phyloP scores from a whole-genome alignment of 2,888 invertebrate species.

The Rotaria magnacalcarata region DNA sequence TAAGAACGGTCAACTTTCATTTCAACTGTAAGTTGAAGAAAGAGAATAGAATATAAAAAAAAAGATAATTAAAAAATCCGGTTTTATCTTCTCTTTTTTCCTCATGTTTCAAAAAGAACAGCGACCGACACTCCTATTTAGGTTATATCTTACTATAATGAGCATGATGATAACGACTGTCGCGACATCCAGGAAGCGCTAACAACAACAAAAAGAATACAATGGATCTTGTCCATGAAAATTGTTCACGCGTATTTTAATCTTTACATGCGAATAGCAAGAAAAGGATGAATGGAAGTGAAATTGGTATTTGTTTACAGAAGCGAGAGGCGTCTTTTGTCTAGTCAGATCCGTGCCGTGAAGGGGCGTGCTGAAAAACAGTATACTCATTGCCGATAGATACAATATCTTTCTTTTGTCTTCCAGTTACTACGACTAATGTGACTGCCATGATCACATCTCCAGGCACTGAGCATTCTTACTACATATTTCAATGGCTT shows the following conservation, averaged over 20 bases:
- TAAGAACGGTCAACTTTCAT: slow-evolving; percentile 9
- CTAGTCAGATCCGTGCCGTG: neutral
- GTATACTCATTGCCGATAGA: neutral
- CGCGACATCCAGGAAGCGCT: neutral
- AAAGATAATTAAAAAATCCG: neutral
- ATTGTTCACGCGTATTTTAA: neutral
- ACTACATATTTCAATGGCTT: neutral
- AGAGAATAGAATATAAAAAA: neutral
- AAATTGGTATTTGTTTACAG: neutral
- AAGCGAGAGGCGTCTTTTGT: neutral
- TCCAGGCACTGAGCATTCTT: neutral
- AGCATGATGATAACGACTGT: neutral
- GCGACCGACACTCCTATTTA: slow-evolving; percentile 5
- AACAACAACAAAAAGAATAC: neutral
- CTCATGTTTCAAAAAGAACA: slow-evolving; percentile 6
- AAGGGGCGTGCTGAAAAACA: neutral
- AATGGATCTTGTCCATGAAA: neutral
- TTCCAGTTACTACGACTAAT: neutral
- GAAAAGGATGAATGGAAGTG: neutral
- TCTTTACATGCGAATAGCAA: neutral
- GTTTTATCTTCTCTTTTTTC: neutral
- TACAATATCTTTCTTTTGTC: neutral
- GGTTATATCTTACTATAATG: neutral
- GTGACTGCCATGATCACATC: neutral
- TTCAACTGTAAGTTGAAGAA: neutral